Percentiles rank a stretch among this genome's conserved stretches.
phyloP scores from a whole-genome alignment of 1,140 invertebrate species.

The Laodelphax striatellus region DNA sequence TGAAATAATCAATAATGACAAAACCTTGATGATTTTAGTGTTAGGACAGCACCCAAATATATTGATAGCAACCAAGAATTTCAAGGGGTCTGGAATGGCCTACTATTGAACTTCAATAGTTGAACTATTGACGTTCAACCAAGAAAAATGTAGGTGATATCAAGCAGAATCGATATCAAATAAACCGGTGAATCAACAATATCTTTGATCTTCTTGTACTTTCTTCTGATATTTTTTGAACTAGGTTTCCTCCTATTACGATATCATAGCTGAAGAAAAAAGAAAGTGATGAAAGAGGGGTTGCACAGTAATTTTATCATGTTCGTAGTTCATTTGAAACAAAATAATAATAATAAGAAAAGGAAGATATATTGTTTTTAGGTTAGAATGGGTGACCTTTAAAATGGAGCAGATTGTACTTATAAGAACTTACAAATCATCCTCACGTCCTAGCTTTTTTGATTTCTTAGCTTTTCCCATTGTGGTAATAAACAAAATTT shows the following conservation, averaged over 20 bases:
- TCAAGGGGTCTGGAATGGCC: too few species aligned
- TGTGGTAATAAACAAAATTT: slow-evolving; percentile 15
- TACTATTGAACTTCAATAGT: too few species aligned
- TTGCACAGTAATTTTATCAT: slow-evolving; percentile 3
- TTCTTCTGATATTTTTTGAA: background rate
- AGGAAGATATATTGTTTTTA: slow-evolving; percentile 30
- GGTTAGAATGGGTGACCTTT: slow-evolving; percentile 11
- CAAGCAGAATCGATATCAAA: too few species aligned
- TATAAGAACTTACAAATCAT: slow-evolving; percentile 44
- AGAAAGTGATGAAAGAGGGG: background rate
- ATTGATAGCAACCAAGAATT: too few species aligned
- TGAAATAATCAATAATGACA: too few species aligned
- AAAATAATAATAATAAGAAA: slow-evolving; percentile 23
- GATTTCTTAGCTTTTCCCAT: slow-evolving; percentile 61
- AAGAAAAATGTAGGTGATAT: too few species aligned
- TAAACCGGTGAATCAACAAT: background rate
- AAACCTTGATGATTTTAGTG: too few species aligned
- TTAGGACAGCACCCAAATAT: too few species aligned
- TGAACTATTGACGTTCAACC: too few species aligned
- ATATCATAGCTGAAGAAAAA: background rate
- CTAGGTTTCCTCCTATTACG: background rate
- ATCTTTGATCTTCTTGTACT: background rate
- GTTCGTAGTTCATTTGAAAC: slow-evolving; percentile 6
- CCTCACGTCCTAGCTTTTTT: slow-evolving; percentile 47
- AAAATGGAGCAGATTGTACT: slow-evolving; percentile 15